Evolutionary conservation across 2,888 invertebrate species (phyloP).

Genomic region (Leptarthrus brevirostris): DNA sequence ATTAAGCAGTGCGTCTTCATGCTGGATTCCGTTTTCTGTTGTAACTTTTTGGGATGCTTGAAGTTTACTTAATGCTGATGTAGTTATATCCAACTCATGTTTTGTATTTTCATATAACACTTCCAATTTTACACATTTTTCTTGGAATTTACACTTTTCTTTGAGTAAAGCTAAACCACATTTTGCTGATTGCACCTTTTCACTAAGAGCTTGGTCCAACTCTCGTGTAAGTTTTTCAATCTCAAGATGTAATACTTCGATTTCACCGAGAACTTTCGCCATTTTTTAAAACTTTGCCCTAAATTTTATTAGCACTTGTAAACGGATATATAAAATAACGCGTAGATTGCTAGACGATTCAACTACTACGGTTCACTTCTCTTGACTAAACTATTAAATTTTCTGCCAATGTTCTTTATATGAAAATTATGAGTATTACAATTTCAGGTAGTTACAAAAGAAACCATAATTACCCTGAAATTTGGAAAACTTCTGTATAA

Average conservation of each 20-base stretch:
- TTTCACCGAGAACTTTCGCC: not conserved
- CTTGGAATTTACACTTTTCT: constrained; percentile 88
- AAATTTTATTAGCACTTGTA: too few relatives aligned
- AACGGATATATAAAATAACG: too few relatives aligned
- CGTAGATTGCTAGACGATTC: too few relatives aligned
- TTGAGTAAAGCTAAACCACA: constrained; percentile 94
- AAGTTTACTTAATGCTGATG: constrained; percentile 74
- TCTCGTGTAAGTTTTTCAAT: constrained; percentile 89
- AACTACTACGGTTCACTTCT: too few relatives aligned
- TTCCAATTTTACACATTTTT: constrained; percentile 90
- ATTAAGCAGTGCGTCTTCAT: not conserved
- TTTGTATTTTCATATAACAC: constrained; percentile 88
- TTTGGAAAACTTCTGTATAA: too few relatives aligned
- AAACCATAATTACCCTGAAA: too few relatives aligned
- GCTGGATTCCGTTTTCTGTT: constrained; percentile 8
- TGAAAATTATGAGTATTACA: too few relatives aligned
- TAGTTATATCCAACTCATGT: constrained; percentile 93
- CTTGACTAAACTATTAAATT: too few relatives aligned
- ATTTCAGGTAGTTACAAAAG: too few relatives aligned
- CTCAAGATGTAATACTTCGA: constrained; percentile 76
- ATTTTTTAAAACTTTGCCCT: not conserved
- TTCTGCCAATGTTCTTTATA: too few relatives aligned
- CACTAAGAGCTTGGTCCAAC: constrained; percentile 91
- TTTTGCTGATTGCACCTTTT: constrained; percentile 96
- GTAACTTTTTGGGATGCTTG: constrained; percentile 3